phyloP scores from a whole-genome alignment of 2,113 vertebrate genomes.

The Cephalopholis sonnerati region DNA sequence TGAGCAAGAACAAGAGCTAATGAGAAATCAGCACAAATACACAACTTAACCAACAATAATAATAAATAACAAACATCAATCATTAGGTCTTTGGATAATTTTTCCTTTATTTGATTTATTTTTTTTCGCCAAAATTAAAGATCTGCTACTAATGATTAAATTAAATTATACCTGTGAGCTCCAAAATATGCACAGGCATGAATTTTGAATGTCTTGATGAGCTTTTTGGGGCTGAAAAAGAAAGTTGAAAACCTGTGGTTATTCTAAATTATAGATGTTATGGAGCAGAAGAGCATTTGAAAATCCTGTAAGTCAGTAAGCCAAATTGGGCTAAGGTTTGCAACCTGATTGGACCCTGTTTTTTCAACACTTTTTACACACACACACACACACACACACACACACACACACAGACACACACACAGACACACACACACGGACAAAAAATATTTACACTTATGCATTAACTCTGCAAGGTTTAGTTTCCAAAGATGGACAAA shows the following conservation, averaged over 20 bases:
- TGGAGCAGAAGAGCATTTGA: conserved; percentile 79
- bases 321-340: conserved; percentile 43
- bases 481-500: conserved; percentile 78
- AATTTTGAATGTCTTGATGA: neutral
- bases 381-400: neutral
- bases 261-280: neutral
- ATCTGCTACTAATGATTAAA: neutral
- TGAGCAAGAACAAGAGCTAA: no score
- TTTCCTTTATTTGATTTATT: no score
- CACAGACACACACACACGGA: neutral
- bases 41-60: no score
- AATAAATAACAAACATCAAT: no score
- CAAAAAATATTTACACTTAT: conserved; percentile 29
- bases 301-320: conserved; percentile 25
- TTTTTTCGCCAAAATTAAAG: no score
- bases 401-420: neutral
- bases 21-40: no score
- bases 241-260: neutral
- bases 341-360: conserved; percentile 33
- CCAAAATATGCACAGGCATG: neutral
- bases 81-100: no score
- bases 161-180: neutral
- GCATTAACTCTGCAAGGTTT: conserved; percentile 53
- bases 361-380: conserved; percentile 11
- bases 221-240: neutral